phyloP scores from a whole-genome alignment of 2,113 vertebrate genomes.

The Bagarius yarrelli region DNA sequence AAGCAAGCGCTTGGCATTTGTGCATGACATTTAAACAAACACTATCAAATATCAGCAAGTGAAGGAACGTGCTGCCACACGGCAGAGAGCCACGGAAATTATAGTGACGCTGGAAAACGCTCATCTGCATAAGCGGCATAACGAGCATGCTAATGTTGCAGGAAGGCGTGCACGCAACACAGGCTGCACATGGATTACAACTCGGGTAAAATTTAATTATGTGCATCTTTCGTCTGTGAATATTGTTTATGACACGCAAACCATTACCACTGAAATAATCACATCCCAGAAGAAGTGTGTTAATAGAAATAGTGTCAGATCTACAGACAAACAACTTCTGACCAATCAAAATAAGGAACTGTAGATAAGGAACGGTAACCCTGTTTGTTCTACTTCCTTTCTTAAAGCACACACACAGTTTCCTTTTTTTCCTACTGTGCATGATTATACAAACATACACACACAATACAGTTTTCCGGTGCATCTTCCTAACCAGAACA shows the following conservation, averaged over 20 bases:
- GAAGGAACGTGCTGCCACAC: conserved; percentile 23
- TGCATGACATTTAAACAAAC: conserved; percentile 63
- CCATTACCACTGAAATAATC: conserved; percentile 3
- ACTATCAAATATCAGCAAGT: conserved; percentile 64
- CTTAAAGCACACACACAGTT: conserved; percentile 1
- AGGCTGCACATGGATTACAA: no score
- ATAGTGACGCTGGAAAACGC: conserved; percentile 39
- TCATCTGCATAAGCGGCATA: conserved; percentile 43
- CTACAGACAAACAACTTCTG: not conserved
- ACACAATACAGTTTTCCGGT: not conserved
- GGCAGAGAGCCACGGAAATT: conserved; percentile 45
- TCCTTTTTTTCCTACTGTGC: not conserved
- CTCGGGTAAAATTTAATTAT: no score
- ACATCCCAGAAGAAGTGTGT: not conserved
- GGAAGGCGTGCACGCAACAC: not conserved
- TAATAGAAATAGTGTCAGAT: not conserved
- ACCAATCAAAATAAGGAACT: not conserved
- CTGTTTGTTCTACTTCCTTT: not conserved
- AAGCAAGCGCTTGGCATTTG: conserved; percentile 24
- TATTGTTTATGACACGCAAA: not conserved
- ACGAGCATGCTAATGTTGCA: conserved; percentile 34
- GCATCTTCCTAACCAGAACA: not conserved
- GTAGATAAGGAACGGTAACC: conserved; percentile 4
- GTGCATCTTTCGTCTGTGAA: not conserved
- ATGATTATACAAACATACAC: not conserved